Conservation (phyloP, 2,888 invertebrate genomes). For the Arctia plantaginis region DNA sequence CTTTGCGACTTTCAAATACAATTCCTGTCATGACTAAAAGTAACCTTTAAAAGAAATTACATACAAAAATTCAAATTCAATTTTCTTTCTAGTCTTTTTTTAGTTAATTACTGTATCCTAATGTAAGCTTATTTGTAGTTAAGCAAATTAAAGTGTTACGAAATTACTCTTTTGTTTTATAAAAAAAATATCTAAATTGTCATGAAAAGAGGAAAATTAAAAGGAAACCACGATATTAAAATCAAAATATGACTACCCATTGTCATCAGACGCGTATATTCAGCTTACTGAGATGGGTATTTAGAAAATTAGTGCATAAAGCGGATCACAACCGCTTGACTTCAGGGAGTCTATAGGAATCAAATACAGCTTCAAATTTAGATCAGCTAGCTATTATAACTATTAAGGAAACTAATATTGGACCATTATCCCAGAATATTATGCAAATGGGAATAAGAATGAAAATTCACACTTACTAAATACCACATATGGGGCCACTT, state of each 20-base stretch:
- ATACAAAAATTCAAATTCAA: not conserved
- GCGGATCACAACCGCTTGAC: not conserved
- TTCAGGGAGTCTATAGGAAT: not conserved
- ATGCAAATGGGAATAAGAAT: not conserved
- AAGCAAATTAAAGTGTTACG: not conserved
- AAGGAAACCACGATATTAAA: not conserved
- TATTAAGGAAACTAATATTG: no score
- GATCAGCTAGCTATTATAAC: not conserved
- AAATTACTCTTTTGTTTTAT: not conserved
- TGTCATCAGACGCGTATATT: not conserved
- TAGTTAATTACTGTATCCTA: not conserved
- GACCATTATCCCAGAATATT: not conserved
- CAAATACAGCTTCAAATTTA: not conserved
- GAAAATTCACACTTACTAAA: constrained; percentile 90
- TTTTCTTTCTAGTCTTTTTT: not conserved
- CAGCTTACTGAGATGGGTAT: not conserved
- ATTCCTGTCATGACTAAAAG: not conserved
- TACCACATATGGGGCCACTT: constrained; percentile 99
- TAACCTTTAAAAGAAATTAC: not conserved
- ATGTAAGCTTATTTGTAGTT: not conserved
- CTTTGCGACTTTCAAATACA: not conserved
- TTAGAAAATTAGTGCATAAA: not conserved
- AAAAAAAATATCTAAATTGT: not conserved
- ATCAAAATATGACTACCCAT: not conserved
- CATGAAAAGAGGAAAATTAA: not conserved